Evolutionary conservation across 2,888 invertebrate genomes (phyloP).

Genomic region (Tolmerus cingulatus): DNA sequence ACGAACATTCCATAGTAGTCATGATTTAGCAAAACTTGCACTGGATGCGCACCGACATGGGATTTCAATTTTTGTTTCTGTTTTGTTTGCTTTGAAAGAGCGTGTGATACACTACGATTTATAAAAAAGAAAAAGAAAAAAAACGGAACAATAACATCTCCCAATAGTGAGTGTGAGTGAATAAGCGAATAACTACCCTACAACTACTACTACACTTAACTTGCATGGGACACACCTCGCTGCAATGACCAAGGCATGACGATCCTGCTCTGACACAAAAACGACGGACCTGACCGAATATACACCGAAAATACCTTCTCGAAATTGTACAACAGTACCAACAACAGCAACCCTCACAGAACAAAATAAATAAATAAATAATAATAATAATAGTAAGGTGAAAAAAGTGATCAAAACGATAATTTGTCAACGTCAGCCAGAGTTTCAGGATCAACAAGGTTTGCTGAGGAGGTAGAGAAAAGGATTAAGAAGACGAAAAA

Average conservation of each 20-base stretch:
- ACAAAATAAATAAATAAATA: neutral
- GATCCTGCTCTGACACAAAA: neutral
- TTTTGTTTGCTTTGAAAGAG: slow-evolving; percentile 28
- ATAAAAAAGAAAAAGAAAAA: neutral
- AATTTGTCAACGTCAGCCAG: neutral
- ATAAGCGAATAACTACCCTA: neutral
- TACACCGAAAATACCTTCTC: neutral
- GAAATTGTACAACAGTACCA: neutral
- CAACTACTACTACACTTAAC: neutral
- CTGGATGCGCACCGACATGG: slow-evolving; percentile 17
- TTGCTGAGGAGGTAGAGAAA: neutral
- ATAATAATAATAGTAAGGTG: neutral
- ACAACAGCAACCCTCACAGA: neutral
- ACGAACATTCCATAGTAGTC: slow-evolving; percentile 45
- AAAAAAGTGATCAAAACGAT: neutral
- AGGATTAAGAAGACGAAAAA: neutral
- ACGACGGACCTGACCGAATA: neutral
- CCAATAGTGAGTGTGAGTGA: neutral
- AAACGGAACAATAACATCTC: neutral
- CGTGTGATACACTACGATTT: slow-evolving; percentile 1
- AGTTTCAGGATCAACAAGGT: neutral
- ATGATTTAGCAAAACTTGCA: slow-evolving; percentile 42
- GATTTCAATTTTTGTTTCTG: slow-evolving; percentile 22
- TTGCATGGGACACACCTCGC: neutral
- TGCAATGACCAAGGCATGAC: neutral